Evolutionary conservation across 1,140 invertebrate genomes (phyloP), one percentile per base, ranked within the genome.

Genomic region (Neodiprion pinetum): DNA sequence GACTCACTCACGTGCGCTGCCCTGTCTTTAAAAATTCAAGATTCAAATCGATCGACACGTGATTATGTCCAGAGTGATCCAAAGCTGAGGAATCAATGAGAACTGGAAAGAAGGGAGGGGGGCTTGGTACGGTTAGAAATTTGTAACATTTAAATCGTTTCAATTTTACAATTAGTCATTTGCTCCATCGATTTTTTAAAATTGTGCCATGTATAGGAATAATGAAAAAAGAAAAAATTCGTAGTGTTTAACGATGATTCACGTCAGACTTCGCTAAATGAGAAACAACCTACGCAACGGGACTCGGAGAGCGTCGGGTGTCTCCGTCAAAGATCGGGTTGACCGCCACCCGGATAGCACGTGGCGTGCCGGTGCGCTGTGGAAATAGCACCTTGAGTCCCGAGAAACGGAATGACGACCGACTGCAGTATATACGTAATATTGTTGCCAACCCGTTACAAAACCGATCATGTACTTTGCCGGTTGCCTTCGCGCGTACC

Each of bases 291-390:
- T 40, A 40, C 28, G 28, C 28, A 40, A 40, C 2, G 40, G 69
- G 77, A 75, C 78, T 80, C 77, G 76, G 75, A 76, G 71, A 71
- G 74, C 72, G 71, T 71, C 69, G 76, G 7, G 72, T 53, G 66
- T 67, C 71, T 74, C 75, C 74, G 76, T 53, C 67, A 72, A 5
- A 23, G 23, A 14, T 76, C 78, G 73, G 48, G 48, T n/a, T 10
- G 53, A 66, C 69, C 67, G 74, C 48, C 75, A 79, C 76, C 40
- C 78, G 71, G 67, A 65, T 70, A 83, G 80, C 83, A 84, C 82
- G 84, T 86, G 85, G 80, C 74, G 76, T 78, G 47, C 77, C 76
- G 9, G 8, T 21, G 72, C 1, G 40, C 67, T 10, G 48, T 66
- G 14, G 66, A 14, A 21, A 49, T 70, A 70, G 68, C 68, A n/a